These are phyloP conservation scores for Lucinisca nassula DNA, from an alignment of 2,888 invertebrate species.

Conservation along the genomic window DNA sequence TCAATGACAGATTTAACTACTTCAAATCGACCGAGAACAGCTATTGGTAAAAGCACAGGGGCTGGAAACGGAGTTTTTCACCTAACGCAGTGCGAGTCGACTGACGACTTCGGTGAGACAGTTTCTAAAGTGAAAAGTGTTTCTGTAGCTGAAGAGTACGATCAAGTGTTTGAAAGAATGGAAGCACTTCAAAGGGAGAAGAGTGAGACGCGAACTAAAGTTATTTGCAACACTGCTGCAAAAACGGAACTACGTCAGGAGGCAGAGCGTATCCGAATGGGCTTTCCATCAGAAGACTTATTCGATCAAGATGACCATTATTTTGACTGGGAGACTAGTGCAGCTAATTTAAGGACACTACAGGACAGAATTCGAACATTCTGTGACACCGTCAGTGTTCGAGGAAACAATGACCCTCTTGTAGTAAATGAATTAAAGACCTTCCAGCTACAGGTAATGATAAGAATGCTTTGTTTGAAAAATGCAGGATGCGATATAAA, in stretches of 20 bases:
- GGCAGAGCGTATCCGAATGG: slow-evolving; percentile 60
- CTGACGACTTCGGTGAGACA: slow-evolving; percentile 44
- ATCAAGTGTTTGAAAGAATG: slow-evolving; percentile 76
- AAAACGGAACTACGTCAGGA: slow-evolving; percentile 69
- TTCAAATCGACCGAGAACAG: slow-evolving; percentile 48
- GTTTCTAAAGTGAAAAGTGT: slow-evolving; percentile 49
- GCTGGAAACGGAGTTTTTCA: slow-evolving; percentile 56
- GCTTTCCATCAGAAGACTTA: slow-evolving; percentile 60
- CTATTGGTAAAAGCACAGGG: slow-evolving; percentile 16
- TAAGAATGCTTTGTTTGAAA: no score
- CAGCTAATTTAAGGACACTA: slow-evolving; percentile 76
- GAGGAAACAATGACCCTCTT: slow-evolving; percentile 52
- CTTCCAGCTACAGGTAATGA: slow-evolving; percentile 76
- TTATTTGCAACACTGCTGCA: slow-evolving; percentile 72
- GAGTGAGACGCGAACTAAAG: slow-evolving; percentile 70
- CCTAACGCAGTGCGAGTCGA: slow-evolving; percentile 70
- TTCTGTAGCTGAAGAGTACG: slow-evolving; percentile 54
- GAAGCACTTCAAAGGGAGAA: slow-evolving; percentile 75
- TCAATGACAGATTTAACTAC: slow-evolving; percentile 15
- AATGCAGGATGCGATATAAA: no score
- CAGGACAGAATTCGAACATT: slow-evolving; percentile 77
- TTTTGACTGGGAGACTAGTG: slow-evolving; percentile 86
- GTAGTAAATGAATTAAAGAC: slow-evolving; percentile 71
- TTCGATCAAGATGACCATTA: slow-evolving; percentile 72
- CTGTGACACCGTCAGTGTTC: slow-evolving; percentile 64